Base-by-base conservation (phyloP, 2,888 invertebrate genomes). In the Drosophila parthenogenetica region DNA sequence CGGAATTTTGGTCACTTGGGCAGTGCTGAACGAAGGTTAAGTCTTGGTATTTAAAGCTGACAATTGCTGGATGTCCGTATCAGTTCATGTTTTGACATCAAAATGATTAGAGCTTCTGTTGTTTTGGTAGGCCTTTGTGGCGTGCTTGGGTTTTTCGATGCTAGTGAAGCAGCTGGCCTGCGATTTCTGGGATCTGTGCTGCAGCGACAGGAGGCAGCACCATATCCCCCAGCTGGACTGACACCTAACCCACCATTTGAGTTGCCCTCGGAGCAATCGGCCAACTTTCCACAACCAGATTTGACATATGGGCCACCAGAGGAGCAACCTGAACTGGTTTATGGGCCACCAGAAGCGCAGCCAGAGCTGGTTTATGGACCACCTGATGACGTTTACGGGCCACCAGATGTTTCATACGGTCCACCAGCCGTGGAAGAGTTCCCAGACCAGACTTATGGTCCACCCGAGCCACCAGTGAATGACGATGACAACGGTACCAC, bases 151-250 rank as follows among this genome's bases (percentile, higher is more conserved):
- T 53, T 51, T 5, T 58, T 50, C 40, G 42, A 13, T 43, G 54
- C 40, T 11, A 58, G 54, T n/a, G 54, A 53, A 48, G 53, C 66
- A 13, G 35, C 43, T 3, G 69, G 77, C 4, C 42, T 90, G 13
- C 80, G 89, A n/a, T 90, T 90, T 59, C 89, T 89, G 8, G 90
- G 89, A 19, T 73, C 89, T 5, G 73, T 78, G n/a, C 51, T 87
- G n/a, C 75, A 87, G 39, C 75, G 80, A n/a, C 88, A 90, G 49
- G 86, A 85, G 17, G 62, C 51, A 14, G 88, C 89, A 0, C 90
- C 91, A 8, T 91, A 91, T 75, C 91, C 91, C 25, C 75, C 91
- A 39, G 85, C 91, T 19, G 91, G 90, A 0, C 37, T 89, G 19
- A 70, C 79, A 5, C 91, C 91, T 1, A 76, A 90, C 67, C 85